A percentile compares a stretch with the other conserved stretches of the same genome.
phyloP scores from a whole-genome alignment of 2,797 vertebrate species.

The Channa striata region DNA sequence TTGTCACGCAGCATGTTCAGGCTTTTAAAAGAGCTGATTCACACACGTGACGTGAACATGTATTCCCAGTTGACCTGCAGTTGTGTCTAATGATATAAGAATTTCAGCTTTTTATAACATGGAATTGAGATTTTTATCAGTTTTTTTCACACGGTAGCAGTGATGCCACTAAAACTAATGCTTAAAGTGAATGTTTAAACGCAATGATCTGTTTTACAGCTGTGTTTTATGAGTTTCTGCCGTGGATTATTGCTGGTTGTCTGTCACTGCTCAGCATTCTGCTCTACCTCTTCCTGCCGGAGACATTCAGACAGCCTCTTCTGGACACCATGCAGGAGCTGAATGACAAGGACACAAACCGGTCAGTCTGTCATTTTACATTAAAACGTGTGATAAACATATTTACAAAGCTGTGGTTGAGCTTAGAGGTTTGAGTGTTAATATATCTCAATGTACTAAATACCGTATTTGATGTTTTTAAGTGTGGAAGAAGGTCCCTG shows the following conservation, averaged over 20 bases:
- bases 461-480: no score
- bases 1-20: no score
- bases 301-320: conserved; percentile 65
- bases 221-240: conserved; percentile 45
- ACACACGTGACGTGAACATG: no score
- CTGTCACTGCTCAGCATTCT: conserved; percentile 54
- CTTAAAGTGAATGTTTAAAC: not conserved
- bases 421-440: no score
- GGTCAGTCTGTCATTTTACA: conserved; percentile 43
- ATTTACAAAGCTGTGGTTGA: not conserved
- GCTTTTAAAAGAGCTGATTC: no score
- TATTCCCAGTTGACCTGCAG: not conserved
- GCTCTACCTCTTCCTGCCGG: conserved; percentile 56
- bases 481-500: no score
- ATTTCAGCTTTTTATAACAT: no score
- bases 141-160: no score
- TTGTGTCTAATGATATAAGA: not conserved
- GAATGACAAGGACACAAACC: not conserved
- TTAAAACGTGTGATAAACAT: not conserved
- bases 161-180: no score
- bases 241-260: conserved; percentile 55
- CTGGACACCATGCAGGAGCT: conserved; percentile 70
- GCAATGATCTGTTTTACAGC: conserved; percentile 37
- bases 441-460: no score
- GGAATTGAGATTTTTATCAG: no score